Evolutionary conservation across 2,888 invertebrate genomes (phyloP), one percentile per base, ranked within the genome.

Genomic region (Hypomecis atomaria): DNA sequence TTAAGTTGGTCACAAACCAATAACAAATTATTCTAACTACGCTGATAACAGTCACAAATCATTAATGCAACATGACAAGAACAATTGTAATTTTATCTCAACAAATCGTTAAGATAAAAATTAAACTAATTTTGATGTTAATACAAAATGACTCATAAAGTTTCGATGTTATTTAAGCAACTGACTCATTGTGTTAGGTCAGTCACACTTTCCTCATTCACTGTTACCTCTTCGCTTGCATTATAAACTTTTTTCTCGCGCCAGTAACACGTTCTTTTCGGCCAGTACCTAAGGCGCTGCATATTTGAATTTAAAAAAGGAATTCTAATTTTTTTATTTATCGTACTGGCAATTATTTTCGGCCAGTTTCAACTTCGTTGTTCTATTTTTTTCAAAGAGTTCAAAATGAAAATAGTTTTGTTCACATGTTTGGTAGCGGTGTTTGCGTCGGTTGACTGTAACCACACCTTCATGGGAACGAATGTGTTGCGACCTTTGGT

Each of bases 401-500:
- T 37, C 6, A 49, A 37, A 38, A 81, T 85, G 84, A 86, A 77
- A 57, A 62, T 76, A 0, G 73, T 67, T 38, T 61, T 71, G 6
- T 8, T 77, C 4, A 48, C 71, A 0, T 71, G 79, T 47, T 40
- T 84, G 23, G 58, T 85, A 0, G 75, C 78, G 0, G 69, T 66
- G 0, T 59, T 85, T 0, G 80, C 80, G 0, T 59, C 78, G 6
- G 84, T 82, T 1, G 79, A 88, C 57, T 82, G 88, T 71, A 65
- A 69, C 0, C 85, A 88, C 58, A 81, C 82, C 0, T 89, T 90
- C 52, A 33, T 87, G 40, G 90, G 90, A 0, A 86, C 87, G 0
- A 89, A 73, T 66, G 80, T 88, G 0, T 34, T 62, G 2, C 75
- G 85, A n/a, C 78, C 79, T 0, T 2, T 82, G 54, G 74, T 86